Base-by-base conservation (phyloP, 2,888 invertebrate species). In the Tromatobia lineatoria region DNA sequence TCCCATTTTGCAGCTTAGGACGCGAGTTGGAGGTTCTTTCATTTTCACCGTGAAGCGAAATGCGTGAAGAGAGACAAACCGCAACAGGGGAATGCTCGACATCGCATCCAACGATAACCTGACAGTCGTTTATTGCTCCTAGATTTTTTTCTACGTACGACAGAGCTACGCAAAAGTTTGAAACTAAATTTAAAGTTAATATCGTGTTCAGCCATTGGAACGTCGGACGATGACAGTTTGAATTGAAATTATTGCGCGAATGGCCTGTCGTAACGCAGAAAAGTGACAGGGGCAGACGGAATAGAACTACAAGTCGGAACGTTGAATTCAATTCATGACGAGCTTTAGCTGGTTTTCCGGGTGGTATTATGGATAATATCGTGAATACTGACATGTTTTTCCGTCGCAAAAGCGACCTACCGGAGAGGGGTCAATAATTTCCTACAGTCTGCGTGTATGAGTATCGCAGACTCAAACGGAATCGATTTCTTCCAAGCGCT, bases 401-500 rank as follows among this genome's bases (percentile, higher is more conserved):
- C 47, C 15, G 13, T 67, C 10, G 67, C 6, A 25, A 23, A 23
- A 29, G 34, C 29, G 42, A 59, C 50, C 29, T 11, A 38, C 47
- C 74, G 74, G 74, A 38, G 23, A 61, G 50, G 47, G 4, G 38
- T 75, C 8, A 64, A 64, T 75, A 64, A 64, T 74, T 74, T 50
- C 29, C 18, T 29, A 34, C 47, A 20, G 18, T 18, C 8, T 38
- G 15, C 29, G 10, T 61, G 15, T 34, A 34, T 50, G 34, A n/a
- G 74, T 64, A 61, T n/a, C 61, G 34, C 59, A 71, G 57, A 45
- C 64, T 81, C 78, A 69, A 38, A 25, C 23, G n/a, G 64, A 64
- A 84, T 81, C 81, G 81, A 85, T 79, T 70, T 64, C 34, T 64
- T 45, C 15, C 59, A 20, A 47, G 81, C 70, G 66, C 71, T 79